Conservation (phyloP, 2,113 vertebrate species). For the Piprites chloris region DNA sequence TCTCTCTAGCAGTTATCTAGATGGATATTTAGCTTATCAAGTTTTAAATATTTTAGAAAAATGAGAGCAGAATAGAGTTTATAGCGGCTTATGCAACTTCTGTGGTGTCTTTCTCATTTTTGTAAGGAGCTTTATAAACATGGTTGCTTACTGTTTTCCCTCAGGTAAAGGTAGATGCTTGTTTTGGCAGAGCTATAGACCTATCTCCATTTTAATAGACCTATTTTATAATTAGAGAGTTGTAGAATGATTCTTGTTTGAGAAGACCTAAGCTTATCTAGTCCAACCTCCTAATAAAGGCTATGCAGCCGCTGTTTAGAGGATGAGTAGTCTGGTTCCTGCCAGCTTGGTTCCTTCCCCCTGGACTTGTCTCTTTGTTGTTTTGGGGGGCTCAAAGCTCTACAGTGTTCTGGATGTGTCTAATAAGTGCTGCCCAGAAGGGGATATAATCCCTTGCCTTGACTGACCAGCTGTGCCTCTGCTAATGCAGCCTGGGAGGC, state of each 20-base stretch:
- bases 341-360: neutral
- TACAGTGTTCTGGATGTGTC: accelerated
- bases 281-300: neutral
- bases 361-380: neutral
- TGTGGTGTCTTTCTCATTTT: neutral
- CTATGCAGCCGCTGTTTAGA: neutral
- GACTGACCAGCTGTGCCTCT: accelerated
- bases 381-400: neutral
- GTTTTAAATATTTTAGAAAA: neutral
- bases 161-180: neutral
- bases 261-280: neutral
- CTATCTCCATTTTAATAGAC: neutral
- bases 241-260: neutral
- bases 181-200: neutral
- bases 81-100: neutral
- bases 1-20: neutral
- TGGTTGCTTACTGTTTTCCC: neutral
- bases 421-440: neutral
- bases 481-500: neutral
- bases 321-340: neutral
- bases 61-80: neutral
- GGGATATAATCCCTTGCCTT: neutral
- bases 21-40: neutral
- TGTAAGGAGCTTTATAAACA: neutral
- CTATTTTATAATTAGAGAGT: neutral